Percentiles rank a stretch among this genome's conserved stretches.
Evolutionary conservation across 92 coral and sea anemone genomes (phyloP).

Genomic region (Ricordea florida): DNA sequence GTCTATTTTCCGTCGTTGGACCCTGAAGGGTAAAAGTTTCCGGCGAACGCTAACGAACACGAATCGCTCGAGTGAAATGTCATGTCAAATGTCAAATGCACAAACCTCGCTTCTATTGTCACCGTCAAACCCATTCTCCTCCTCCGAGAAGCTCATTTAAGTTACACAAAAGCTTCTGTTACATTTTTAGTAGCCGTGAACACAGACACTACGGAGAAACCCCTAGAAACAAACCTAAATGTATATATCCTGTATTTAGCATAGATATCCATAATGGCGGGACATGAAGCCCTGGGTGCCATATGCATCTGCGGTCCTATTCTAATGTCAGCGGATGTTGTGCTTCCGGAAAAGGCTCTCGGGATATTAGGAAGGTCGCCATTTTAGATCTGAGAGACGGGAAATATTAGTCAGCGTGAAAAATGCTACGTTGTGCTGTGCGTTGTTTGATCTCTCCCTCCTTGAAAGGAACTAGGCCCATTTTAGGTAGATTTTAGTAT

Average conservation of each 20-base stretch:
- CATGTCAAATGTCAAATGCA: too few species aligned
- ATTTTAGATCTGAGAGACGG: constrained; percentile 56
- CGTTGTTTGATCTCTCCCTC: constrained; percentile 70
- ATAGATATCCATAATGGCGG: too few species aligned
- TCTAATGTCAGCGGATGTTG: constrained; percentile 23
- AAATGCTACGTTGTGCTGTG: constrained; percentile 79
- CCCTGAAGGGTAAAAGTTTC: too few species aligned
- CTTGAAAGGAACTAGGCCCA: constrained; percentile 51
- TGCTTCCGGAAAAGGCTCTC: constrained; percentile 25
- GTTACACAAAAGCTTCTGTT: not conserved
- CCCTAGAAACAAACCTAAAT: not conserved
- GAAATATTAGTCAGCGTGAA: not conserved
- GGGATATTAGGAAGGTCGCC: constrained; percentile 76
- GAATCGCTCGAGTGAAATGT: too few species aligned
- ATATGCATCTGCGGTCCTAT: too few species aligned
- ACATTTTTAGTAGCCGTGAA: not conserved
- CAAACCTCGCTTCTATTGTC: not conserved
- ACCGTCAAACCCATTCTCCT: constrained; percentile 4
- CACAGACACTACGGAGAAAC: too few species aligned
- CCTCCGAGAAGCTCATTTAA: constrained; percentile 34
- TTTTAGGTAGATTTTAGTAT: constrained; percentile 51
- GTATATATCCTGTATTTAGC: not conserved
- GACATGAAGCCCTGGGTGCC: too few species aligned
- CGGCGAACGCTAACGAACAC: too few species aligned
- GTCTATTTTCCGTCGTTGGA: too few species aligned